Evolutionary conservation across 1,140 invertebrate genomes (phyloP).

Genomic region (Belonocnema kinseyi): DNA sequence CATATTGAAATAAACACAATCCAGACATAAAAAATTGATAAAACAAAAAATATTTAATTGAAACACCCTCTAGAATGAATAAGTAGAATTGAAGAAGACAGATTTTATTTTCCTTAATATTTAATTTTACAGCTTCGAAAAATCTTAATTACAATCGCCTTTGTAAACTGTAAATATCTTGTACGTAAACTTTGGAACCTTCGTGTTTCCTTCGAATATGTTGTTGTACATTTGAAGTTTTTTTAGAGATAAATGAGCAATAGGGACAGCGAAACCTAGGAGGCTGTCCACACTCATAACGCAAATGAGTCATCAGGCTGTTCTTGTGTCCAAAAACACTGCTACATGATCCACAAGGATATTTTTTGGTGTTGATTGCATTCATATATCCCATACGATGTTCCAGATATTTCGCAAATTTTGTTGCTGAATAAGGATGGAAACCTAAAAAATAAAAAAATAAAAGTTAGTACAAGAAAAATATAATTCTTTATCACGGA

Average conservation of each 20-base stretch:
- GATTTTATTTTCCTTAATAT: neutral
- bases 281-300: neutral
- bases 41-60: too few species aligned
- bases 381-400: slow-evolving; percentile 1
- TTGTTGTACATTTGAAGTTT: slow-evolving; percentile 15
- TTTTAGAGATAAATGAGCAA: slow-evolving; percentile 3
- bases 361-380: neutral
- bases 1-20: too few species aligned
- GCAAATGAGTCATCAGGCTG: slow-evolving; percentile 4
- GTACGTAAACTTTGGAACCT: slow-evolving; percentile 1
- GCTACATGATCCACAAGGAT: neutral
- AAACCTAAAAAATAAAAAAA: slow-evolving; percentile 16
- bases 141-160: neutral
- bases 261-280: neutral
- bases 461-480: neutral
- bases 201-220: slow-evolving; percentile 24
- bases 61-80: neutral
- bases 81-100: neutral
- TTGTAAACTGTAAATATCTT: slow-evolving; percentile 14
- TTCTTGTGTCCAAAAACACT: slow-evolving; percentile 21
- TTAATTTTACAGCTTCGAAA: neutral
- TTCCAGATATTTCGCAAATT: neutral
- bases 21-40: too few species aligned
- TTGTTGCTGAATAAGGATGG: neutral
- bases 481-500: neutral